A percentile compares a stretch with the other conserved stretches of the same genome.
phyloP scores from a whole-genome alignment of 2,113 vertebrate species.

The Eptesicus fuscus region DNA sequence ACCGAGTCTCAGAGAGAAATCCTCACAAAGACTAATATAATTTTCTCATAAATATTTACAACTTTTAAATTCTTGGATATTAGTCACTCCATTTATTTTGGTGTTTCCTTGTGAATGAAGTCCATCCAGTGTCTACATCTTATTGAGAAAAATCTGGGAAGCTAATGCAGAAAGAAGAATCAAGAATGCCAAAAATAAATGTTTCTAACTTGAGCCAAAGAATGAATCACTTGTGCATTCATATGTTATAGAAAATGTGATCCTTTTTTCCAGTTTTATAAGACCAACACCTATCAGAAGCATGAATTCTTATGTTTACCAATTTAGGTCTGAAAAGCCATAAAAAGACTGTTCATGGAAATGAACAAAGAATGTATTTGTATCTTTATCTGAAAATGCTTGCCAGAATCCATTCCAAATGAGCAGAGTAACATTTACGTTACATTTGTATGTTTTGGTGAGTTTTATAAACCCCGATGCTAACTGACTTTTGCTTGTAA shows the following conservation, averaged over 20 bases:
- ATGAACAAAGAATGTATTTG: slow-evolving; percentile 56
- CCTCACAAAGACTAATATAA: not conserved
- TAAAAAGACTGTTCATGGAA: slow-evolving; percentile 5
- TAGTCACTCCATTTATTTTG: slow-evolving; percentile 37
- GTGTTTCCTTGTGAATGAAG: slow-evolving; percentile 54
- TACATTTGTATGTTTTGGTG: slow-evolving; percentile 16
- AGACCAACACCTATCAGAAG: slow-evolving; percentile 61
- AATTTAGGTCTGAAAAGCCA: slow-evolving; percentile 44
- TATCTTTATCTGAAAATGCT: slow-evolving; percentile 48
- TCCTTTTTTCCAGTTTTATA: slow-evolving; percentile 43
- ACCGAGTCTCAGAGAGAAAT: not conserved
- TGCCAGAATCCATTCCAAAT: slow-evolving; percentile 24
- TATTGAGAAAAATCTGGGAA: slow-evolving; percentile 56
- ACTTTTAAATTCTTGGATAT: slow-evolving; percentile 51
- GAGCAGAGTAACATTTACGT: slow-evolving; percentile 24
- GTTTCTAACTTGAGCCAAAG: slow-evolving; percentile 55
- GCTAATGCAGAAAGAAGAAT: slow-evolving; percentile 42
- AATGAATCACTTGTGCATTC: slow-evolving; percentile 63
- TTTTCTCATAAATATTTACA: slow-evolving; percentile 72
- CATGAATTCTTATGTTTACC: slow-evolving; percentile 40
- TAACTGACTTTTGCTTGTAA: slow-evolving; percentile 16
- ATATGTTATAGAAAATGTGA: slow-evolving; percentile 50
- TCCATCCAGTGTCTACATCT: slow-evolving; percentile 35
- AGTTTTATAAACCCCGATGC: slow-evolving; percentile 39
- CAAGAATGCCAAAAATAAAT: slow-evolving; percentile 55